Base-by-base conservation (phyloP, 2,113 vertebrate species). In the Phrynosoma blainvillii region DNA sequence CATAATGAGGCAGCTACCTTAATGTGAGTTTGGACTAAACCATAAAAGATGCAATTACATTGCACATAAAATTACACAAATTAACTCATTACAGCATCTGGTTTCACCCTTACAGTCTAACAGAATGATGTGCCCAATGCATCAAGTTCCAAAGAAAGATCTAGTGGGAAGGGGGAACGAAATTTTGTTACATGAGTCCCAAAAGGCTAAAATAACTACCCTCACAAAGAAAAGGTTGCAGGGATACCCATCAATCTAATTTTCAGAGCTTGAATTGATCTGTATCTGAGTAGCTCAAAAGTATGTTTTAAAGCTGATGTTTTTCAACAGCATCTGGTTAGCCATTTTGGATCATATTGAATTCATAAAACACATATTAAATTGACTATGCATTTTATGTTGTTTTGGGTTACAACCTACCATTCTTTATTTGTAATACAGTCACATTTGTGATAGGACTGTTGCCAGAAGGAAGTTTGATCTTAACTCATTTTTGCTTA, bases 271-370 rank as follows among this genome's bases (percentile, higher is more conserved):
- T 78, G 59, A 74, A 68, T 78, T 5, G 25, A 30, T 79, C 20
- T 59, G 52, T 86, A 79, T 79, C 40, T 87, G 89, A 87, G 62
- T 54, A 93, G 89, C 92, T 93, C 89, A 92, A 95, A 93, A 93
- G 83, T 91, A 92, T 84, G 93, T 88, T 93, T 91, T 89, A 83
- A 92, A 54, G 16, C 83, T 92, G 42, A 30, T 85, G 13, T 74
- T 52, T 87, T 88, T 91, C 59, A 62, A 77, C 65, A 84, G 83
- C 85, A 88, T 30, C 2, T 82, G 62, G 81, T 77, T 83, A 66
- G 11, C 89, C 47, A 83, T 89, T 81, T 82, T 75, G 23, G 65
- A 77, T 87, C 76, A 77, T 80, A 89, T 88, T 84, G 87, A 77
- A 80, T 86, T 89, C 18, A 18, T 68, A 47, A 76, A 88, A 84